Evolutionary conservation across 2,113 vertebrate species (phyloP), one percentile per base, ranked within the genome.

Genomic region (Nannospalax galili): DNA sequence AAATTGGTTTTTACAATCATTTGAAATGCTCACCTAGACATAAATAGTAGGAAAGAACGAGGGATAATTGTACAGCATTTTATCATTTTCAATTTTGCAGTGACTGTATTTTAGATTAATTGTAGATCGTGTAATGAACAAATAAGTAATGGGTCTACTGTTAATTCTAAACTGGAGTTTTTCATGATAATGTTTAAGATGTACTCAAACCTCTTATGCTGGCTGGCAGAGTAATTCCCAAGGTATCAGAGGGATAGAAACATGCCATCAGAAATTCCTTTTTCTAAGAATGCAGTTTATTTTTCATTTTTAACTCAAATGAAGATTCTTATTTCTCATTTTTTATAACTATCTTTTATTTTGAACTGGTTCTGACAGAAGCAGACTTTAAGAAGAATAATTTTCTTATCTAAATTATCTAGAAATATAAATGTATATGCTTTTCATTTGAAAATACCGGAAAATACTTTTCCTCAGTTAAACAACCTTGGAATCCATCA

Each of bases 401-500:
- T 73, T 28, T 92, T 73, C 56, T 75, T 69, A 75, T 60, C 89
- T 93, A 91, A 82, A 94, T 93, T 77, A 8, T 24, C 26, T 86
- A 72, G 52, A 70, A 95, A 86, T 84, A 70, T 16, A 79, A 95
- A 97, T 70, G n/a, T 0, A 60, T 62, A 48, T 74, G 16, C n/a
- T 84, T 87, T 81, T 85, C 28, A 10, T 35, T 60, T 94, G 67
- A 72, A 79, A 92, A 58, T 72, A 64, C 16, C 79, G 26, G n/a
- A 72, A 94, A 94, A 94, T 90, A 28, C 26, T 69, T 88, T 91
- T 90, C 30, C 84, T 62, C 37, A 84, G 88, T 93, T 90, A 95
- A 93, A 94, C 12, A 95, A 65, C 2, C 22, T 84, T 73, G 1
- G 22, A 65, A 26, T 95, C 78, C 24, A 67, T 35, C 70, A 82